Evolutionary conservation across 2,888 invertebrate species (phyloP).

Genomic region (Agrotis clavis): DNA sequence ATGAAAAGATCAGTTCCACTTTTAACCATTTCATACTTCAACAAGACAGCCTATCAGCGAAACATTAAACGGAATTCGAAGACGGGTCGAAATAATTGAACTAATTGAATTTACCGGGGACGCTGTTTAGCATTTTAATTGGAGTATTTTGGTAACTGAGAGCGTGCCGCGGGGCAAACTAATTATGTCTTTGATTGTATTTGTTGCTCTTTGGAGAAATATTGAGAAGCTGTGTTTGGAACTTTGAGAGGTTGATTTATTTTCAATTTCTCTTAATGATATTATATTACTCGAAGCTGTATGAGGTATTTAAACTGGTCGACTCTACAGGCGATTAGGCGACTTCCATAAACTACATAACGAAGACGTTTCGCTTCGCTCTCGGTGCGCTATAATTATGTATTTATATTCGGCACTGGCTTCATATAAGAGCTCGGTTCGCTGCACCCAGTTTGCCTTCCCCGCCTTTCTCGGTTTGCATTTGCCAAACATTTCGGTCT

Average conservation of each 20-base stretch:
- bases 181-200: slow-evolving; percentile 36
- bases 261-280: neutral
- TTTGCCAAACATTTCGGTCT: too few relatives aligned
- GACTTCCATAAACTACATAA: too few relatives aligned
- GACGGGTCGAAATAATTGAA: slow-evolving; percentile 39
- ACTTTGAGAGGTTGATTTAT: neutral
- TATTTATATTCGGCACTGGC: too few relatives aligned
- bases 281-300: neutral
- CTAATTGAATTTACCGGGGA: slow-evolving; percentile 38
- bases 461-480: too few relatives aligned
- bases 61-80: slow-evolving; percentile 19
- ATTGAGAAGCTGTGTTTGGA: neutral
- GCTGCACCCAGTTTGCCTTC: too few relatives aligned
- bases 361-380: too few relatives aligned
- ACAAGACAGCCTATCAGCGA: neutral
- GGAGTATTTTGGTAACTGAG: slow-evolving; percentile 48
- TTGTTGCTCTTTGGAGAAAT: slow-evolving; percentile 9
- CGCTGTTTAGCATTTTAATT: slow-evolving; percentile 58
- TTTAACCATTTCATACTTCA: neutral
- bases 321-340: too few relatives aligned
- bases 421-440: too few relatives aligned
- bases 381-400: too few relatives aligned
- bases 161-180: slow-evolving; percentile 29
- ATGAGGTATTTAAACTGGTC: too few relatives aligned
- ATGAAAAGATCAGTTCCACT: neutral